phyloP scores from a whole-genome alignment of 1,140 invertebrate species.

The Caenorhabditis brenneri region DNA sequence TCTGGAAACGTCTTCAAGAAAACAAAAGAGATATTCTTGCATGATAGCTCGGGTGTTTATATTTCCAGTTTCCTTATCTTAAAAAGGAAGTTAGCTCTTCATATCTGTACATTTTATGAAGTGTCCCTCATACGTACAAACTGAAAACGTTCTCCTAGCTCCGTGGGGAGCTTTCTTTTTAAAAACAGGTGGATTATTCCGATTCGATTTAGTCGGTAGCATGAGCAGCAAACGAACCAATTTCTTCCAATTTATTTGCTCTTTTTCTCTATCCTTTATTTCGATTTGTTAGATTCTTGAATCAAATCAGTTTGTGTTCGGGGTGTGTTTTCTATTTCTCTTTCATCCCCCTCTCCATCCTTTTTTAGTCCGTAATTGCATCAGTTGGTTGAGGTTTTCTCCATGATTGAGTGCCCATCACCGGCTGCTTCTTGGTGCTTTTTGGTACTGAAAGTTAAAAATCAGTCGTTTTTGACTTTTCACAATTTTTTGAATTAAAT shows the following conservation, averaged over 20 bases:
- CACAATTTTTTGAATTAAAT: not conserved
- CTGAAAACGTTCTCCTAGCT: not conserved
- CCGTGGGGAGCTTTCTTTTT: no score
- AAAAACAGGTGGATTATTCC: not conserved
- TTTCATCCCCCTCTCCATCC: not conserved
- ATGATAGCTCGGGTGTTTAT: no score
- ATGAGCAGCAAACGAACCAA: not conserved
- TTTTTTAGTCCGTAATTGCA: constrained; percentile 18
- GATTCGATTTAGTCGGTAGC: not conserved
- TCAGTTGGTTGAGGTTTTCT: constrained; percentile 24
- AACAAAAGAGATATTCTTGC: no score
- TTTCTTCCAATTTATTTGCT: not conserved
- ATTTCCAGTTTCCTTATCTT: no score
- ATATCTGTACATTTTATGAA: not conserved
- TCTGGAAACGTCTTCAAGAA: no score
- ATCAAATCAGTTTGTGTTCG: not conserved
- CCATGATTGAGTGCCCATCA: constrained; percentile 28
- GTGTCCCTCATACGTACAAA: not conserved
- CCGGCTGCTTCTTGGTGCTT: not conserved
- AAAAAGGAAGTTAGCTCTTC: no score
- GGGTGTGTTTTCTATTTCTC: not conserved
- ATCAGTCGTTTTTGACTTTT: not conserved
- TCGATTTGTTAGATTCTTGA: not conserved
- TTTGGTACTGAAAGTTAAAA: not conserved
- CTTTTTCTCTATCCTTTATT: not conserved